Percentiles rank a stretch among this genome's conserved stretches.
phyloP scores from a whole-genome alignment of 2,888 invertebrate species.

The Thereva nobilitata region DNA sequence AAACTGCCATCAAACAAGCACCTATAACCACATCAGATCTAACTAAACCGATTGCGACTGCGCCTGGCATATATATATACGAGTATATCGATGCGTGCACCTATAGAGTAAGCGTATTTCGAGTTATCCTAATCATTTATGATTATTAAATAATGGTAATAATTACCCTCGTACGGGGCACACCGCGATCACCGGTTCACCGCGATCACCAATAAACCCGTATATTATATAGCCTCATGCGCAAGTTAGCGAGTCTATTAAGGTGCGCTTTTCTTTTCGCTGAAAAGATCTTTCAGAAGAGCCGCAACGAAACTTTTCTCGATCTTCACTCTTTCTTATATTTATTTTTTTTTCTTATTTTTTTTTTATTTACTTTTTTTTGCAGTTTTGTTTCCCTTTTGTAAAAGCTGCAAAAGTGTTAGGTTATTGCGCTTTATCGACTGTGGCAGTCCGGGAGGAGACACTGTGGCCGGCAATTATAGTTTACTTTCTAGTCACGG shows the following conservation, averaged over 20 bases:
- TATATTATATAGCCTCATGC: conserved; percentile 24
- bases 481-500: conserved; percentile 33
- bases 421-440: conserved; percentile 32
- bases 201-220: conserved; percentile 32
- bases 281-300: background rate
- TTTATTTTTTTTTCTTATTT: too few relatives aligned
- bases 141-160: conserved; percentile 42
- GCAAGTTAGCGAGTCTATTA: conserved; percentile 37
- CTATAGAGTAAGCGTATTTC: too few relatives aligned
- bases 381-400: too few relatives aligned
- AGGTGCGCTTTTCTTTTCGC: conserved; percentile 27
- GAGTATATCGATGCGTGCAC: too few relatives aligned
- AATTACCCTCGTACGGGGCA: conserved; percentile 25
- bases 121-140: conserved; percentile 39
- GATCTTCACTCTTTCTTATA: too few relatives aligned
- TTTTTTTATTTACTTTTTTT: background rate
- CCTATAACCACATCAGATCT: too few relatives aligned
- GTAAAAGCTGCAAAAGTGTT: conserved; percentile 11
- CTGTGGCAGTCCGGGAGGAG: background rate
- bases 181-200: conserved; percentile 11
- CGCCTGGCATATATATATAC: too few relatives aligned
- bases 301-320: too few relatives aligned
- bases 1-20: too few relatives aligned
- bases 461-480: conserved; percentile 23
- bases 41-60: too few relatives aligned